Conservation (phyloP, 2,888 invertebrate species). For the Microctonus hyperodae region DNA sequence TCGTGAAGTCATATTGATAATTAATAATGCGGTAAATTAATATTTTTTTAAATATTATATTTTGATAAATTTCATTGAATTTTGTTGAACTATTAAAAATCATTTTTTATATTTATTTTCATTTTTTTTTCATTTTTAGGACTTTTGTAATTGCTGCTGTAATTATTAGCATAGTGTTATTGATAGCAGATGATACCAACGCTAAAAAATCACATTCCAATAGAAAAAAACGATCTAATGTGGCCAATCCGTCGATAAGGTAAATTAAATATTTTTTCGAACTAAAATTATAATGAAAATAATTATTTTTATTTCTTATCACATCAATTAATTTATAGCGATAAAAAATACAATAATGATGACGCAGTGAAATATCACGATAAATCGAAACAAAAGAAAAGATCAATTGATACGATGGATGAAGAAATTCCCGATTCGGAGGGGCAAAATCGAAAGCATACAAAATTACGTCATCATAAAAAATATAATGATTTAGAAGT, state of each 20-base stretch:
- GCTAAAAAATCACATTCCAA: conserved; percentile 29
- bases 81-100: not conserved
- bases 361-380: conserved; percentile 25
- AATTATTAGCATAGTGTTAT: conserved; percentile 29
- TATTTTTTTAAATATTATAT: not conserved
- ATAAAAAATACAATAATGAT: conserved; percentile 9
- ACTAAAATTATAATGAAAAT: not conserved
- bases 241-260: not conserved
- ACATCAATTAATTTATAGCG: not conserved
- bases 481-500: conserved; percentile 10
- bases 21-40: not conserved
- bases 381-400: conserved; percentile 28
- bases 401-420: conserved; percentile 15
- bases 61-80: not conserved
- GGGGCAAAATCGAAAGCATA: not conserved
- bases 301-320: not conserved
- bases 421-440: conserved; percentile 9
- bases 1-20: not conserved
- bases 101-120: too few species aligned
- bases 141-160: conserved; percentile 23
- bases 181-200: conserved; percentile 25
- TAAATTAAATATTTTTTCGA: not conserved
- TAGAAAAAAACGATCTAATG: conserved; percentile 14
- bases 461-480: not conserved
- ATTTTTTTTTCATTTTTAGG: conserved; percentile 21